Conservation (phyloP, 1,140 invertebrate genomes). For the Drosophila kikkawai region DNA sequence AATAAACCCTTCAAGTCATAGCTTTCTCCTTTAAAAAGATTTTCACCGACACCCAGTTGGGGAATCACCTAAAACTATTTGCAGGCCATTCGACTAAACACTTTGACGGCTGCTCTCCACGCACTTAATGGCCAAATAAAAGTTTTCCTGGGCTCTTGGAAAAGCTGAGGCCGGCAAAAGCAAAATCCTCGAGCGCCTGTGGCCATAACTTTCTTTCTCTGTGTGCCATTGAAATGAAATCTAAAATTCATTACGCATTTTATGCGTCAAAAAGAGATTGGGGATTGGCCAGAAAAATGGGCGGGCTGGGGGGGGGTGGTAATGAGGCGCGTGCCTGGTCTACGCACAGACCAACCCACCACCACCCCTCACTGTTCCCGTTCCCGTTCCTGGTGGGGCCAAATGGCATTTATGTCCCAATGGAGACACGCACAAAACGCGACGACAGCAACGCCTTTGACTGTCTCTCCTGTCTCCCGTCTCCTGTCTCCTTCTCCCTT, state of each 20-base stretch:
- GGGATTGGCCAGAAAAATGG: slow-evolving; percentile 17
- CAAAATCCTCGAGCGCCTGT: slow-evolving; percentile 38
- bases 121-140: slow-evolving; percentile 53
- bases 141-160: slow-evolving; percentile 16
- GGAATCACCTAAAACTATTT: slow-evolving; percentile 66
- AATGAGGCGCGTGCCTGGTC: slow-evolving; percentile 75
- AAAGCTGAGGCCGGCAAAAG: slow-evolving; percentile 3
- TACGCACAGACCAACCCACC: not conserved
- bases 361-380: no score
- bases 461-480: slow-evolving; percentile 12
- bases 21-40: no score
- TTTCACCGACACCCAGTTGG: slow-evolving; percentile 28
- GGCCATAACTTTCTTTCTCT: slow-evolving; percentile 56
- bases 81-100: slow-evolving; percentile 52
- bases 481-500: not conserved
- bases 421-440: slow-evolving; percentile 73
- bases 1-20: no score
- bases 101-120: slow-evolving; percentile 53
- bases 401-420: slow-evolving; percentile 80
- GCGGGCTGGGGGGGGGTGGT: slow-evolving; percentile 14
- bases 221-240: slow-evolving; percentile 69
- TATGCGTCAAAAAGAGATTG: slow-evolving; percentile 55
- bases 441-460: slow-evolving; percentile 71
- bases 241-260: slow-evolving; percentile 80
- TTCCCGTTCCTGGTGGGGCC: slow-evolving; percentile 21